Evolutionary conservation across 2,797 vertebrate species (phyloP).

Genomic region (Gorsachius magnificus): DNA sequence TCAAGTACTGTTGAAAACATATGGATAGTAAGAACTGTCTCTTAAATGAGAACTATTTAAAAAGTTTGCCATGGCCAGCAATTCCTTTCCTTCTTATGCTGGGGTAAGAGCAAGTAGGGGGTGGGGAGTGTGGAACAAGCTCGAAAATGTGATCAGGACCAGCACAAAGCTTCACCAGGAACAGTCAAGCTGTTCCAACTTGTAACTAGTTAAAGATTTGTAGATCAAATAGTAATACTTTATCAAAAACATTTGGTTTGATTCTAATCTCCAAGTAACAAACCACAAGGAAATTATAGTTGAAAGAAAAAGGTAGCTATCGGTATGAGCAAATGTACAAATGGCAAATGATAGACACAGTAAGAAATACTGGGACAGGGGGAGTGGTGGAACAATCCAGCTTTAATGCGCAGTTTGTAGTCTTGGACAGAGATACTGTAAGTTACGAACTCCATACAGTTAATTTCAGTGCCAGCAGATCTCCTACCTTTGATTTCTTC

Average conservation of each 20-base stretch:
- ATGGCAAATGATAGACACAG: neutral
- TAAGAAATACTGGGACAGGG: neutral
- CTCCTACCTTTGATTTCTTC: neutral
- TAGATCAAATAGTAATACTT: neutral
- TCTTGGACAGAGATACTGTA: neutral
- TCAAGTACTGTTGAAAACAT: neutral
- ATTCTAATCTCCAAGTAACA: neutral
- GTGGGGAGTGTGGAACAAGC: neutral
- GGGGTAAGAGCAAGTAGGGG: neutral
- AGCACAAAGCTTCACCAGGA: neutral
- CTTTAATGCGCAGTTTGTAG: constrained; percentile 5
- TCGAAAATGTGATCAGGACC: neutral
- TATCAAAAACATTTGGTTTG: neutral
- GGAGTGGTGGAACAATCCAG: neutral
- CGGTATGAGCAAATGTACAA: neutral
- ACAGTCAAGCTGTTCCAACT: neutral
- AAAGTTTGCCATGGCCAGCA: neutral
- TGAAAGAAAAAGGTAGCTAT: neutral
- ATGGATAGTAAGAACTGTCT: neutral
- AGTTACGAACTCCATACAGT: neutral
- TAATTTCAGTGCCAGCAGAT: neutral
- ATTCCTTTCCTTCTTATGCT: neutral
- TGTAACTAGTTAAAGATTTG: neutral
- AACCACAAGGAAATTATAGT: neutral
- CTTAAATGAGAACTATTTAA: neutral